Evolutionary conservation across 1,140 invertebrate genomes (phyloP).

Genomic region (Ceratosolen solmsi): DNA sequence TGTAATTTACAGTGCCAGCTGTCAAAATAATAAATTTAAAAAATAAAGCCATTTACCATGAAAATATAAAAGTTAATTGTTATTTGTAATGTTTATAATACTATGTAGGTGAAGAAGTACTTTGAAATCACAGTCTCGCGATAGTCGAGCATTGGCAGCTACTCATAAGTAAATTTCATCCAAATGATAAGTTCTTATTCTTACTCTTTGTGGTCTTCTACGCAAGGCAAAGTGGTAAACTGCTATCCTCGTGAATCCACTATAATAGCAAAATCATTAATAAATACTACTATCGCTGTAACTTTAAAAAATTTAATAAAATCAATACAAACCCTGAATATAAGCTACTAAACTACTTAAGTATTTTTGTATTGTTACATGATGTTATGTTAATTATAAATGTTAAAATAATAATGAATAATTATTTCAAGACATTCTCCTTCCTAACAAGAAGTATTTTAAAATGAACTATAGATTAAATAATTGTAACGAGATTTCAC

Average conservation of each 20-base stretch:
- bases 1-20: no score
- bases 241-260: conserved; percentile 44
- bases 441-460: background rate
- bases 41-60: no score
- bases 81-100: no score
- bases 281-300: background rate
- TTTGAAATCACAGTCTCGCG: conserved; percentile 20
- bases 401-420: background rate
- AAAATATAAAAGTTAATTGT: background rate
- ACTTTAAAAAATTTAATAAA: background rate
- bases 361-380: background rate
- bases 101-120: no score
- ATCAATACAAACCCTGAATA: background rate
- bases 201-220: conserved; percentile 38
- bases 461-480: background rate
- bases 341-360: background rate
- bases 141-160: conserved; percentile 32
- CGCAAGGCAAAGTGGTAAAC: conserved; percentile 46
- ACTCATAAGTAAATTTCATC: conserved; percentile 23
- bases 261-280: conserved; percentile 35
- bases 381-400: background rate
- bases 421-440: background rate
- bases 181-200: conserved; percentile 42
- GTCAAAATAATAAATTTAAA: no score
- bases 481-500: background rate